phyloP scores from a whole-genome alignment of 2,888 invertebrate genomes.

The Cryptus viduatorius region DNA sequence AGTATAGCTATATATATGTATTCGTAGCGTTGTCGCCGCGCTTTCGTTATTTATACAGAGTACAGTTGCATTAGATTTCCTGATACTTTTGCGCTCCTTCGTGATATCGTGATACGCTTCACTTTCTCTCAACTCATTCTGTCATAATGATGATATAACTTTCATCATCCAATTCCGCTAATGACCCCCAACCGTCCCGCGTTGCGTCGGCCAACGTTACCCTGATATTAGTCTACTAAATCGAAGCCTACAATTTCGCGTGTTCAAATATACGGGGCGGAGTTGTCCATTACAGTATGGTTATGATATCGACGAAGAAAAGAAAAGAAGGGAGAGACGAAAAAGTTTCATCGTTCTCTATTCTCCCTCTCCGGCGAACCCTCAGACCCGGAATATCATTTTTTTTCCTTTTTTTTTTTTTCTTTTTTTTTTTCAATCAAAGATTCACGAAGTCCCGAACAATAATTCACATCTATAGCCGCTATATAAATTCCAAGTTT shows the following conservation, averaged over 20 bases:
- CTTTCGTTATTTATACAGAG: not conserved
- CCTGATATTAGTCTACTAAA: constrained; percentile 25
- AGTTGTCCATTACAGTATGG: not conserved
- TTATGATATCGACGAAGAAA: constrained; percentile 22
- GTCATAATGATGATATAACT: constrained; percentile 49
- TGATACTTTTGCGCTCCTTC: not conserved
- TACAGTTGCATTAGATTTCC: constrained; percentile 2
- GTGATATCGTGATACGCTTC: constrained; percentile 11
- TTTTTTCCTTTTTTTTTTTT: not conserved
- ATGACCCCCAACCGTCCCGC: constrained; percentile 13
- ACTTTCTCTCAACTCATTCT: constrained; percentile 5
- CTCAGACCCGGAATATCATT: constrained; percentile 33
- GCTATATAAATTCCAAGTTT: constrained; percentile 52
- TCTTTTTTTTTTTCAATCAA: constrained; percentile 31
- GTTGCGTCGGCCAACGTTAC: not conserved
- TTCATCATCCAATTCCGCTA: constrained; percentile 52
- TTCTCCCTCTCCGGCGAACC: not conserved
- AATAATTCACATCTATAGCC: constrained; percentile 41
- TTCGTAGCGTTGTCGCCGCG: no score
- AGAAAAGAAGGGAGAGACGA: not conserved
- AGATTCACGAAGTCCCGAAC: constrained; percentile 37
- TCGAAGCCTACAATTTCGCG: constrained; percentile 44
- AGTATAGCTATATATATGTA: no score
- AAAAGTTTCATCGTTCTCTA: constrained; percentile 30
- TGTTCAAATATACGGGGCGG: constrained; percentile 21